Evolutionary conservation across 2,888 invertebrate genomes (phyloP), one percentile per base, ranked within the genome.

Genomic region (Pseudococcus viburni): DNA sequence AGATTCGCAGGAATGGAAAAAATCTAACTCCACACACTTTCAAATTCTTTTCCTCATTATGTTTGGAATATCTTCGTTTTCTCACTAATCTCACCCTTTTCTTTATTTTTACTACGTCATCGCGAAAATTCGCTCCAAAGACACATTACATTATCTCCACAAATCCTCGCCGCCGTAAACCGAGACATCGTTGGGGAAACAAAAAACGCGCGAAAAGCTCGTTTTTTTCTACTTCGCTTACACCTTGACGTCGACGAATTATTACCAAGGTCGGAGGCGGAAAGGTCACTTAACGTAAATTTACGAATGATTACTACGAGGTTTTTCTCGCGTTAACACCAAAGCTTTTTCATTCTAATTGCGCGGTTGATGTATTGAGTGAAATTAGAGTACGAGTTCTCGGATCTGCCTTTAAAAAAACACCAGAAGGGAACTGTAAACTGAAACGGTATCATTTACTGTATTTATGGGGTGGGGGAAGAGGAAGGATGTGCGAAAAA

Each of bases 291-390:
- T 73, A 33, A 73, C 73, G 73, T 73, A 73, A 73, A 73, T 73
- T 73, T 73, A 73, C 73, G 73, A 73, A 73, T 73, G 73, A 73
- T 73, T 73, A 73, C 73, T 33, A 73, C 73, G 73, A 73, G 73
- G 73, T 73, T 73, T 73, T 73, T 73, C 73, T 73, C 73, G 73
- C 73, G 73, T 73, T 73, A 73, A 33, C 73, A 73, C 73, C 73
- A 6, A 33, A 73, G 73, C 33, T 73, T 73, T 73, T 33, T 73
- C 73, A 73, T 73, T 73, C 33, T 73, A 73, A 73, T 73, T 73
- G 73, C 73, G 11, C 17, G 33, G 73, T 73, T 73, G 73, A 73
- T 73, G 33, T 73, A 73, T 73, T 33, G 73, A 73, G 33, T 33
- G 39, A 73, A 73, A 73, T 73, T 73, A 73, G 73, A 73, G 73